Evolutionary conservation across 2,113 vertebrate genomes (phyloP).

Genomic region (Grammomys dolichurus): DNA sequence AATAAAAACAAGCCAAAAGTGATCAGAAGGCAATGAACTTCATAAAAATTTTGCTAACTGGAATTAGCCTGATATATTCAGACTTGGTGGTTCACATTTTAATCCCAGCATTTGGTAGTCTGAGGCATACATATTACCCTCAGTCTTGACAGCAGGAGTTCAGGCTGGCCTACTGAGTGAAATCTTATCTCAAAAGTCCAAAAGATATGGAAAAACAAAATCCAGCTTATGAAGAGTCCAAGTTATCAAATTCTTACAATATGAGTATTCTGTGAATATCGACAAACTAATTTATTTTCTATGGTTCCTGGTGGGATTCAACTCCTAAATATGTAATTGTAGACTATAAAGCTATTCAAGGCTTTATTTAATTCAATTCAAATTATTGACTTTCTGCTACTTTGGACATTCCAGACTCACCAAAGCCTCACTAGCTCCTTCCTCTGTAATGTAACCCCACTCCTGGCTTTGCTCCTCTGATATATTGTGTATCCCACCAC

Average conservation of each 20-base stretch:
- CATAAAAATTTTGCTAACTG: neutral
- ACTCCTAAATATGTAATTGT: neutral
- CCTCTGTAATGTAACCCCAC: neutral
- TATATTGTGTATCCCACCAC: neutral
- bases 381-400: neutral
- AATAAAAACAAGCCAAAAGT: slow-evolving; percentile 30
- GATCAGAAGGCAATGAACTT: neutral
- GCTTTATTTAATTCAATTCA: neutral
- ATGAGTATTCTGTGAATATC: neutral
- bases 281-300: neutral
- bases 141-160: neutral
- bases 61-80: neutral
- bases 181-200: neutral
- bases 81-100: neutral
- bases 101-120: neutral
- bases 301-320: neutral
- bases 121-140: neutral
- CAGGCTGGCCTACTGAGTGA: neutral
- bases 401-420: neutral
- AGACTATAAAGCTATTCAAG: neutral
- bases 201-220: neutral
- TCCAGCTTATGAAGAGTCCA: neutral
- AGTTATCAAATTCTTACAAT: neutral
- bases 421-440: neutral
- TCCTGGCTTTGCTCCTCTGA: neutral